phyloP scores from a whole-genome alignment of 2,888 invertebrate genomes.

The Bedellia somnulentella region DNA sequence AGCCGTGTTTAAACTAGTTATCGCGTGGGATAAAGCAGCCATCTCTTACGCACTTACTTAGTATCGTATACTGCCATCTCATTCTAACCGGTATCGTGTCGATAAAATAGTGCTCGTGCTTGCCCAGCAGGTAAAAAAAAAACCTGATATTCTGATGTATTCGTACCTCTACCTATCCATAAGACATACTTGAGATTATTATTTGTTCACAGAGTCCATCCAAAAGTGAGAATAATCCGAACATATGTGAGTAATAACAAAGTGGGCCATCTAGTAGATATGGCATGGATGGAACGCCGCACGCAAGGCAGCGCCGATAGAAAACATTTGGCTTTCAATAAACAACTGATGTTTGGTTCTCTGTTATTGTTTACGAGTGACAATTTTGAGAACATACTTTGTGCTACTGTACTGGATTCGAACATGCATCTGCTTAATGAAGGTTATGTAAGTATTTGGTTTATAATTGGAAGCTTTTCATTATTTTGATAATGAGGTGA shows the following conservation, averaged over 20 bases:
- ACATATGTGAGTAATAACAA: conserved; percentile 35
- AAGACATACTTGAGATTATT: no score
- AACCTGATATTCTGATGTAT: no score
- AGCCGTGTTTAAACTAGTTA: no score
- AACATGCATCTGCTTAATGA: conserved; percentile 35
- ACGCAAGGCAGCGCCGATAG: conserved; percentile 17
- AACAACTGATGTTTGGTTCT: conserved; percentile 71
- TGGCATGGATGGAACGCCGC: conserved; percentile 29
- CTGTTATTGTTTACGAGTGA: conserved; percentile 72
- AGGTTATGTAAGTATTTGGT: conserved; percentile 58
- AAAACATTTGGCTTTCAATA: conserved; percentile 26
- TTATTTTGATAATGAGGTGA: no score
- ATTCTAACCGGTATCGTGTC: no score
- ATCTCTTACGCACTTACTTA: no score
- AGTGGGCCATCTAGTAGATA: conserved; percentile 42
- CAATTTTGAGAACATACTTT: conserved; percentile 67
- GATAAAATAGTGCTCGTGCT: no score
- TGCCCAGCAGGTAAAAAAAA: no score
- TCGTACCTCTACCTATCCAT: no score
- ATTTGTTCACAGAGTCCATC: conserved; percentile 33
- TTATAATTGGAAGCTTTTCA: no score
- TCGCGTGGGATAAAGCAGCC: no score
- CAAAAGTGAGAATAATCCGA: conserved; percentile 40
- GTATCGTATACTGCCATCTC: no score
- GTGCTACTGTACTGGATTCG: conserved; percentile 68